phyloP scores from a whole-genome alignment of 2,113 vertebrate genomes.

The Myanophis thanlyinensis region DNA sequence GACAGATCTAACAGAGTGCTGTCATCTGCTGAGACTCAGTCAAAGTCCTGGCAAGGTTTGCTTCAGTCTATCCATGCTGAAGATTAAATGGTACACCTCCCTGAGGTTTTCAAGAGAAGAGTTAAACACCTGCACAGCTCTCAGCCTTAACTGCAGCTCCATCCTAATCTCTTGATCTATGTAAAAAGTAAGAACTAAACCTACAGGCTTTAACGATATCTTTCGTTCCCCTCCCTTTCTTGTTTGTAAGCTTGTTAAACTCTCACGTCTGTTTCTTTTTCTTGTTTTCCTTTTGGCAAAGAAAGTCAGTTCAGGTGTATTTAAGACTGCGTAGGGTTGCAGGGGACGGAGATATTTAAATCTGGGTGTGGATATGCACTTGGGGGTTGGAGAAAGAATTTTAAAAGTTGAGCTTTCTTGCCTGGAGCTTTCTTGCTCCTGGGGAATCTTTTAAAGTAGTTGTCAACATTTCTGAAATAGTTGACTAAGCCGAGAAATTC shows the following conservation, averaged over 20 bases:
- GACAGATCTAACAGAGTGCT: not conserved
- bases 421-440: conserved; percentile 41
- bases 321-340: not conserved
- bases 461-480: conserved; percentile 62
- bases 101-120: not conserved
- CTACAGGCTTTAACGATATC: conserved; percentile 26
- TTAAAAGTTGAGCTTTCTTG: conserved; percentile 18
- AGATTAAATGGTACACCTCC: not conserved
- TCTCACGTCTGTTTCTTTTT: conserved; percentile 38
- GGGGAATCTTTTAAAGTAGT: conserved; percentile 37
- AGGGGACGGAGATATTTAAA: not conserved
- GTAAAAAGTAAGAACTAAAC: accelerated
- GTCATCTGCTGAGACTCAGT: not conserved
- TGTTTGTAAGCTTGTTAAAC: conserved; percentile 27
- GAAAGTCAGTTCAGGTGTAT: conserved; percentile 19
- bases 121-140: not conserved
- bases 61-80: not conserved
- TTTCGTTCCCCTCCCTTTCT: not conserved
- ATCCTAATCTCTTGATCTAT: not conserved
- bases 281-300: not conserved
- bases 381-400: not conserved
- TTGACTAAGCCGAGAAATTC: conserved; percentile 58
- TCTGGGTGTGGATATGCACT: conserved; percentile 23
- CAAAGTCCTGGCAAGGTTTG: not conserved
- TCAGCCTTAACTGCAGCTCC: not conserved